Base-by-base conservation (phyloP, 2,797 vertebrate genomes). In the Lepus townsendii region DNA sequence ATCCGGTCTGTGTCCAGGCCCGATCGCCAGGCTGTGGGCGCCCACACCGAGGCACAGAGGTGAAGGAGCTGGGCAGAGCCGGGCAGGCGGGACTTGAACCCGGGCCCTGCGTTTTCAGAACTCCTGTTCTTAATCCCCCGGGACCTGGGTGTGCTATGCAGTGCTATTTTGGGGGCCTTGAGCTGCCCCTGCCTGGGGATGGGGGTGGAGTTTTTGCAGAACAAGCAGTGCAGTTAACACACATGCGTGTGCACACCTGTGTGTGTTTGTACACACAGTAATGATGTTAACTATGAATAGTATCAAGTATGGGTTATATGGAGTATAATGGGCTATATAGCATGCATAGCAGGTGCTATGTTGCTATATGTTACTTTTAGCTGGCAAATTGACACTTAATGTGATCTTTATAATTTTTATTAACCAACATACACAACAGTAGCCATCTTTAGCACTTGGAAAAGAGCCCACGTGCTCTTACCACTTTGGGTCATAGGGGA, bases 61-160 rank as follows among this genome's bases (percentile, higher is more conserved):
- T 35, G 71, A 47, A 17, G 27, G n/a, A 68, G 27, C 13, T 52
- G 63, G 42, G 42, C 9, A 47, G 42, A 47, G 42, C 42, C 1
- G 42, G 42, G 42, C 42, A 57, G 35, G 50, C n/a, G 66, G 57
- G n/a, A n/a, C 68, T 69, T n/a, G 73, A 90, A 90, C 54, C 50
- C 16, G 20, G 32, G 38, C 9, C 5, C 16, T 79, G 26, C 68
- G 72, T 57, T 4, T 62, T 68, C 68, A 63, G 47, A 72, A 35
- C 32, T 2, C 35, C 2, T 24, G 26, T 65, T 65, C 60, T 62
- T 22, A 42, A 42, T 7, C 42, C 42, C 42, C 42, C 42, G 5
- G 42, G 42, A 42, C 7, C 42, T 42, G 42, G 42, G 42, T 47
- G 42, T 47, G 42, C 42, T 47, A 47, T 47, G 42, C 42, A 8